Base-by-base conservation (phyloP, 2,113 vertebrate species). In the Grallaria varia region DNA sequence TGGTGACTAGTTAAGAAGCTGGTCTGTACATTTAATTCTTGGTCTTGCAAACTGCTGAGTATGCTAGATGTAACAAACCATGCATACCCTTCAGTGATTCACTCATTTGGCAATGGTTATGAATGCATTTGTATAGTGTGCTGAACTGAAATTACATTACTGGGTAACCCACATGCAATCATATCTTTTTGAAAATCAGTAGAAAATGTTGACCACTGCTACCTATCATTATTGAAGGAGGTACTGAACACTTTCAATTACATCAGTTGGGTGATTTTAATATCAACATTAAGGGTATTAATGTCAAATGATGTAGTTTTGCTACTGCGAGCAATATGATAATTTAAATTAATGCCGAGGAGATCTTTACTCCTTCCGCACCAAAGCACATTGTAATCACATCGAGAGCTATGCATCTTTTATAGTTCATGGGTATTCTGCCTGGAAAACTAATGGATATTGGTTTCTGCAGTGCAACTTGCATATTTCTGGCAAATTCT, bases 271-370 rank as follows among this genome's bases (percentile, higher is more conserved):
- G 14, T 79, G 78, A 58, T 82, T 97, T 94, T 76, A 92, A 66
- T 87, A 82, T 31, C 74, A 37, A 1, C 56, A 79, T 75, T 75
- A 47, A 75, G 52, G 22, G 35, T 52, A 15, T 84, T 93, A 81
- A 64, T 94, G 82, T 33, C 66, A 93, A 89, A 91, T 79, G 25
- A 78, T 75, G 52, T 24, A 84, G 52, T 74, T 95, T 77, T 93
- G 74, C 66, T 60, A 17, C 89, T 58, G 56, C 75, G 87, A 94
- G 66, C 71, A 82, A 35, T 60, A 25, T 25, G 63, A 89, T 84
- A 10, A 66, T 78, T 75, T 72, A 79, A 78, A 76, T 81, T 81
- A 87, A 68, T 75, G 49, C 63, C 10, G 64, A 25, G 23, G 49
- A 87, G 33, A 42, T 91, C 60, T 84, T 82, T 53, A 45, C 16